Conservation (phyloP, 92 coral and sea anemone species). For the Palythoa heliodiscus region DNA sequence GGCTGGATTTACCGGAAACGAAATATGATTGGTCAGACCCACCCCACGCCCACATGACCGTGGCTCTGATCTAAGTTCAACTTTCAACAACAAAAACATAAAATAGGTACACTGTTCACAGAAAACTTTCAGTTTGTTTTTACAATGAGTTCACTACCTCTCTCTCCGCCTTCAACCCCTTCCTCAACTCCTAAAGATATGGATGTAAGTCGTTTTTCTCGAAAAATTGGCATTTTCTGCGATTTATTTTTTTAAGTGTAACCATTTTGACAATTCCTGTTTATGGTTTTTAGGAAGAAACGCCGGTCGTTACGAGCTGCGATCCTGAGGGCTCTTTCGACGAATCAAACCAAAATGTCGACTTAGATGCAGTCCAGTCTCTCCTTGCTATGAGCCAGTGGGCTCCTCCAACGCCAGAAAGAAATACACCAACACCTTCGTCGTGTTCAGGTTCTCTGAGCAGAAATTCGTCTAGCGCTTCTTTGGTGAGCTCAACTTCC, state of each 20-base stretch:
- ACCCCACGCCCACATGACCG: slow-evolving; percentile 89
- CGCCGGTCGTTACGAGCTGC: slow-evolving; percentile 53
- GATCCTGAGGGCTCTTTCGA: slow-evolving; percentile 53
- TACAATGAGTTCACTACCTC: slow-evolving; percentile 90
- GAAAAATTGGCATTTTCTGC: neutral
- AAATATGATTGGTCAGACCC: slow-evolving; percentile 93
- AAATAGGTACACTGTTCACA: slow-evolving; percentile 51
- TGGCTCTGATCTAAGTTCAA: slow-evolving; percentile 94
- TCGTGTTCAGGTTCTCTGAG: slow-evolving; percentile 80
- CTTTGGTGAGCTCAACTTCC: slow-evolving; percentile 77
- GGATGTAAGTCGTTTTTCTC: slow-evolving; percentile 74
- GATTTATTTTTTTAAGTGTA: neutral
- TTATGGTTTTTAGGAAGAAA: slow-evolving; percentile 65
- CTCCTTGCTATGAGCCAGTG: slow-evolving; percentile 98
- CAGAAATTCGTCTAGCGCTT: slow-evolving; percentile 93
- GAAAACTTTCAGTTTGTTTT: slow-evolving; percentile 46
- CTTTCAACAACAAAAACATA: slow-evolving; percentile 45
- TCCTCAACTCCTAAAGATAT: slow-evolving; percentile 76
- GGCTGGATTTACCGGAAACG: slow-evolving; percentile 57
- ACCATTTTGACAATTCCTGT: slow-evolving; percentile 28
- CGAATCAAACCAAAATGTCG: slow-evolving; percentile 70
- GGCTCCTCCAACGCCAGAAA: slow-evolving; percentile 95
- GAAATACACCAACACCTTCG: slow-evolving; percentile 83
- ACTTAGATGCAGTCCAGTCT: slow-evolving; percentile 97
- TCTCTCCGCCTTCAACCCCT: slow-evolving; percentile 99